These are phyloP conservation scores for Strix aluco DNA, from an alignment of 2,113 vertebrate species.

Conservation along the genomic window DNA sequence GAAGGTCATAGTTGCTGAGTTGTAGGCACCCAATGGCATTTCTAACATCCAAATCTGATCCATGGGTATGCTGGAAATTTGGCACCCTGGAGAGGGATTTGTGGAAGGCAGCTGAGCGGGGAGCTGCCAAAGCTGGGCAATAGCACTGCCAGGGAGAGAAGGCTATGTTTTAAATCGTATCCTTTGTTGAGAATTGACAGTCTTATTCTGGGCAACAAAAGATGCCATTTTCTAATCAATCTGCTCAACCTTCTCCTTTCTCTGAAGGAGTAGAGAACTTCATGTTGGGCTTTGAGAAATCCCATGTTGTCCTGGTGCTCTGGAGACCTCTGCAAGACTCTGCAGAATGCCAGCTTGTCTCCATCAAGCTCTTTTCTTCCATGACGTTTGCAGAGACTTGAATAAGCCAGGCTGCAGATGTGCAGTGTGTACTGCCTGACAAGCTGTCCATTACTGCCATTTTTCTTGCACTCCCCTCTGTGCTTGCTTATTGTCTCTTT, in stretches of 20 bases:
- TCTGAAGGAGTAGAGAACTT: background rate
- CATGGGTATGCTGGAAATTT: background rate
- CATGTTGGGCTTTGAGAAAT: background rate
- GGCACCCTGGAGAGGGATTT: background rate
- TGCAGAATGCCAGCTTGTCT: background rate
- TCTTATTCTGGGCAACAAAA: background rate
- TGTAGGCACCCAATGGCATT: background rate
- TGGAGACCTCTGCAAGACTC: background rate
- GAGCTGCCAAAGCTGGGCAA: background rate
- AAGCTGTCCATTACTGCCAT: background rate
- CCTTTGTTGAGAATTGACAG: background rate
- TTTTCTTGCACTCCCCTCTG: background rate
- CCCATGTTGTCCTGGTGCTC: background rate
- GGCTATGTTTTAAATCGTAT: background rate
- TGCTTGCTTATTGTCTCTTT: background rate
- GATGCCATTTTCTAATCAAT: background rate
- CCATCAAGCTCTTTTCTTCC: background rate
- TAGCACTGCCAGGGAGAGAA: background rate
- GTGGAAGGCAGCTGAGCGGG: background rate
- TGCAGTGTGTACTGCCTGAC: background rate
- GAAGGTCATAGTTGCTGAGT: background rate
- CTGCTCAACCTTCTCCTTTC: background rate
- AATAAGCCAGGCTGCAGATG: background rate
- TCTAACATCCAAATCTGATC: slow-evolving; percentile 19
- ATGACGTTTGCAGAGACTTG: background rate